These are phyloP conservation scores for Glaucomys volans DNA, from an alignment of 2,113 vertebrate genomes.

Conservation along the genomic window DNA sequence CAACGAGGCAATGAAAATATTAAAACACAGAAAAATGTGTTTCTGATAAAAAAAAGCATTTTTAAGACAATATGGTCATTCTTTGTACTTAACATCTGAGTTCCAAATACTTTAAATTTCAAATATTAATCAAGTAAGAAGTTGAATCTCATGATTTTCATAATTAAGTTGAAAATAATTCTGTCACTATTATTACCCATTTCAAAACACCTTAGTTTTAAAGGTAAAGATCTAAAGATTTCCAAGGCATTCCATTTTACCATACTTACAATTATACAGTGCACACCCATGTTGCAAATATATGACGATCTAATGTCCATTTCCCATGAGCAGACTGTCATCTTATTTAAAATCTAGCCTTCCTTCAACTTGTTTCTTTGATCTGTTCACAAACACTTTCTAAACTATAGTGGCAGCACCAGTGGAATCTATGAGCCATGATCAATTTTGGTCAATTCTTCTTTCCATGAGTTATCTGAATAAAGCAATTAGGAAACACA, in stretches of 20 bases:
- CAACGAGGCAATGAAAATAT: neutral
- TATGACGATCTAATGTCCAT: neutral
- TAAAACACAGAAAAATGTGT: neutral
- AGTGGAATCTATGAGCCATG: conserved; percentile 7
- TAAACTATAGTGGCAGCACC: neutral
- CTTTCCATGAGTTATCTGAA: conserved; percentile 19
- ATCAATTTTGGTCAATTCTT: conserved; percentile 28
- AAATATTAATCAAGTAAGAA: conserved; percentile 39
- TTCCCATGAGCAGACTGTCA: neutral
- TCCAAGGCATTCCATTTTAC: conserved; percentile 1
- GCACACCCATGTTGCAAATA: neutral
- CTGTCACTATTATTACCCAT: neutral
- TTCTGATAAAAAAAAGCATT: neutral
- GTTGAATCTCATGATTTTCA: neutral
- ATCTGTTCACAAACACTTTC: conserved; percentile 21
- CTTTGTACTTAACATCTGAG: neutral
- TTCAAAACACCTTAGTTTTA: neutral
- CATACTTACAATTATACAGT: neutral
- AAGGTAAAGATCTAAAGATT: neutral
- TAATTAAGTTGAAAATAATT: neutral
- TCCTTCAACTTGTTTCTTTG: neutral
- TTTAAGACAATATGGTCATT: neutral
- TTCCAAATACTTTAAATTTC: conserved; percentile 26
- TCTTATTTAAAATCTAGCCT: neutral
- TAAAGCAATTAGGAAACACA: conserved; percentile 25